Evolutionary conservation across 2,113 vertebrate species (phyloP), one percentile per base, ranked within the genome.

Genomic region (Syngnathus typhle): DNA sequence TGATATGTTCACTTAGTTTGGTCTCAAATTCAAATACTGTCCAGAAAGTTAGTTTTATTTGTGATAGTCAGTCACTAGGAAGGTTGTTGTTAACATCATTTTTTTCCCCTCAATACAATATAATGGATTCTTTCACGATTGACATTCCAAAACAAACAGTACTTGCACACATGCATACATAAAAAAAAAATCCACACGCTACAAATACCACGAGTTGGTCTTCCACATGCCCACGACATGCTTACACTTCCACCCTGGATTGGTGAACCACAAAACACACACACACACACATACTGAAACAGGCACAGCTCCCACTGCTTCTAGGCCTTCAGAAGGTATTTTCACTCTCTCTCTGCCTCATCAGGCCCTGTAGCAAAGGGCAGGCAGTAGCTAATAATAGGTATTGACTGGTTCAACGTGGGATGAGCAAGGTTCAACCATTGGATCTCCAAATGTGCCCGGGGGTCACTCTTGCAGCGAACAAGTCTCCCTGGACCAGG

Each of bases 371-470:
- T 87, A 82, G 85, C 90, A 86, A 89, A 92, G 82, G 93, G 91
- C 91, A 93, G 80, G 90, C 76, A 89, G 89, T 86, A 92, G 89
- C 82, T 92, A 90, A 91, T 91, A 90, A 91, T 90, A 92, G 89
- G 88, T 90, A 92, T 92, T 91, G 91, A 92, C 89, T 92, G 88
- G 87, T 91, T 90, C 88, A 89, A 89, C 88, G 87, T 89, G 88
- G 90, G 90, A 91, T 88, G 90, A 93, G 92, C 91, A 78, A 83
- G 88, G 88, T 90, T 89, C 87, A 89, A 88, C 84, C 87, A 90
- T 89, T 90, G 88, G 89, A 89, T 90, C 89, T 91, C 89, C 85
- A 90, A 86, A 90, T 87, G 83, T 16, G 60, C 90, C 89, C 85
- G 85, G 78, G 84, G 92, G 89, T 91, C 86, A 90, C 70, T 78